Evolutionary conservation across 2,888 invertebrate species (phyloP), one percentile per base, ranked within the genome.

Genomic region (Drosophila meridionalis): DNA sequence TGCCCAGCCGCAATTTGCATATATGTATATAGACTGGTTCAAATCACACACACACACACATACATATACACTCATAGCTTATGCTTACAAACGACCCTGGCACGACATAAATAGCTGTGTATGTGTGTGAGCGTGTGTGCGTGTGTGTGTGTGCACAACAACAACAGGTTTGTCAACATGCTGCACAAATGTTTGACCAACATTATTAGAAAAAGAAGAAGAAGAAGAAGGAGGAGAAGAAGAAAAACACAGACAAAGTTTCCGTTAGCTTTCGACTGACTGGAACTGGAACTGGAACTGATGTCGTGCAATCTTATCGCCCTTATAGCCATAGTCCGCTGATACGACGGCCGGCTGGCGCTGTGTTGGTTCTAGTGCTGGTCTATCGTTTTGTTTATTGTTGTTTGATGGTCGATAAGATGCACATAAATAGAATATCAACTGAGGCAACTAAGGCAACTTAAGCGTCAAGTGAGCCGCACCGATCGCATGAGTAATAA

Each of bases 401-500:
- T 58, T 67, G 47, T 56, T 69, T 62, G 69, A 38, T 30, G 26
- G 52, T 63, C 63, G 76, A 76, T 76, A 76, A 76, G 76, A 66
- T 36, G 40, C 38, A 30, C n/a, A 1, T 38, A 48, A 58, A 50
- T 60, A 47, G 38, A 40, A 20, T 20, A 32, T 12, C 45, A 40
- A 14, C 43, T 26, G 28, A 38, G 1, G n/a, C 11, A 34, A 47
- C 5, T 14, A 38, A 20, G 2, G 26, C 28, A 42, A 28, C 56
- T 14, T 26, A 34, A 50, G 50, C 48, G 48, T 11, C 5, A 34
- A 34, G 11, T 52, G 34, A 34, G 7, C 38, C 26, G 56, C 57
- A 53, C 40, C 14, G 59, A 48, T 60, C 76, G 67, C 76, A 78
- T 81, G 81, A 81, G 69, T 81, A 81, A 81, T 45, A 36, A 52